Conservation (phyloP, 2,797 vertebrate genomes). For the Pipistrellus pygmaeus region DNA sequence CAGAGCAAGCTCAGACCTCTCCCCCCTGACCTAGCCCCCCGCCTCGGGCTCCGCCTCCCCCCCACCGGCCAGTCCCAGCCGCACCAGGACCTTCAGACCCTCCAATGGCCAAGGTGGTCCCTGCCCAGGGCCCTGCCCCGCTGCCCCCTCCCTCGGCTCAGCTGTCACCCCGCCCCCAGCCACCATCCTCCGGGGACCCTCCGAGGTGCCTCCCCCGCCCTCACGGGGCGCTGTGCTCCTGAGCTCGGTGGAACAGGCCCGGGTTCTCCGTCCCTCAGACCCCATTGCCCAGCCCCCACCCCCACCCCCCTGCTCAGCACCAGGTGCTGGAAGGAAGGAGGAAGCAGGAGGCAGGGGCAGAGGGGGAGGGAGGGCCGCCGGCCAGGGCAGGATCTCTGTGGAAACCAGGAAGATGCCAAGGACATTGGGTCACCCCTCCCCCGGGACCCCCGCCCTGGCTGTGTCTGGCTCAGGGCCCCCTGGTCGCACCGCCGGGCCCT, state of each 20-base stretch:
- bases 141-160: not conserved
- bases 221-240: not conserved
- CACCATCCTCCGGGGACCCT: not conserved
- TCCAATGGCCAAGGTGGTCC: fast-evolving
- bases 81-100: fast-evolving
- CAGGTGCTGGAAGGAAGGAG: not conserved
- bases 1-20: not conserved
- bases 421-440: fast-evolving
- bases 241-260: too few species aligned
- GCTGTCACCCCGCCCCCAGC: not conserved
- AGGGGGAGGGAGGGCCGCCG: too few species aligned
- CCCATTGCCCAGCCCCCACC: not conserved
- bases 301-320: too few species aligned
- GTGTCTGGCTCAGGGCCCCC: not conserved
- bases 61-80: not conserved
- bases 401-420: not conserved
- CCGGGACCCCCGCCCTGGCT: not conserved
- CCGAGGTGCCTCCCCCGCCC: not conserved
- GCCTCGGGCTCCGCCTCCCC: fast-evolving
- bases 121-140: not conserved
- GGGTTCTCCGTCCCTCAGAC: not conserved
- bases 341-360: not conserved
- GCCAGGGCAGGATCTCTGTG: not conserved
- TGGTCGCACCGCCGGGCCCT: not conserved
- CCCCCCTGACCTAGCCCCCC: not conserved